Evolutionary conservation across 2,113 vertebrate species (phyloP).

Genomic region (Ictidomys tridecemlineatus): DNA sequence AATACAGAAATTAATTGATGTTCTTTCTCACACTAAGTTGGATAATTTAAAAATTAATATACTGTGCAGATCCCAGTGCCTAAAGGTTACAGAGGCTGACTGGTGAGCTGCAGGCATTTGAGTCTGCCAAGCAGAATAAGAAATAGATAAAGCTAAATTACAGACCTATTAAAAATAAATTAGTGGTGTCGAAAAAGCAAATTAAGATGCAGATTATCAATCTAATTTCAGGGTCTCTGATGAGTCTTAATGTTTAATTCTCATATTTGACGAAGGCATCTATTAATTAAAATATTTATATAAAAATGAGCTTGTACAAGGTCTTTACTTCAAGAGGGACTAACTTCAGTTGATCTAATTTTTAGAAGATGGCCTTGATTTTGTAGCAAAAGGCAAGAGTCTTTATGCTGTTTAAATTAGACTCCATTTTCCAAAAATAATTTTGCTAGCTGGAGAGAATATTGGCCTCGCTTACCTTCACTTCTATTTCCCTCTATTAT

Average conservation of each 20-base stretch:
- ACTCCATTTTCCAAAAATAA: conserved; percentile 65
- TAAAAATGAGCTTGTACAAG: conserved; percentile 77
- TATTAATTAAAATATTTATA: conserved; percentile 89
- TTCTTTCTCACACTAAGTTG: conserved; percentile 71
- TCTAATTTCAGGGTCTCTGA: conserved; percentile 84
- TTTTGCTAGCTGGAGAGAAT: conserved; percentile 42
- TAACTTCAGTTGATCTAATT: conserved; percentile 75
- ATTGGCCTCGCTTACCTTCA: conserved; percentile 7
- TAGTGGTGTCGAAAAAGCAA: conserved; percentile 84
- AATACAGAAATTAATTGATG: conserved; percentile 79
- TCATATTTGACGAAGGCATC: conserved; percentile 83
- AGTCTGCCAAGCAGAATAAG: conserved; percentile 71
- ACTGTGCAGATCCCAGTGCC: conserved; percentile 69
- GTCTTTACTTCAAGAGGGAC: conserved; percentile 77
- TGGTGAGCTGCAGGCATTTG: conserved; percentile 64
- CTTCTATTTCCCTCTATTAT: background rate
- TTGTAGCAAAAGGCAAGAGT: background rate
- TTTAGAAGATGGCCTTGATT: conserved; percentile 71
- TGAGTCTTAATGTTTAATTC: conserved; percentile 81
- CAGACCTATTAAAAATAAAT: conserved; percentile 86
- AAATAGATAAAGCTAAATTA: conserved; percentile 85
- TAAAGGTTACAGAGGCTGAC: conserved; percentile 80
- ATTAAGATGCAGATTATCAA: conserved; percentile 85
- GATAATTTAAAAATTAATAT: conserved; percentile 85
- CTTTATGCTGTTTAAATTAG: conserved; percentile 71